These are phyloP conservation scores for Neodiprion virginianus DNA, from an alignment of 1,140 invertebrate genomes.

Conservation along the genomic window DNA sequence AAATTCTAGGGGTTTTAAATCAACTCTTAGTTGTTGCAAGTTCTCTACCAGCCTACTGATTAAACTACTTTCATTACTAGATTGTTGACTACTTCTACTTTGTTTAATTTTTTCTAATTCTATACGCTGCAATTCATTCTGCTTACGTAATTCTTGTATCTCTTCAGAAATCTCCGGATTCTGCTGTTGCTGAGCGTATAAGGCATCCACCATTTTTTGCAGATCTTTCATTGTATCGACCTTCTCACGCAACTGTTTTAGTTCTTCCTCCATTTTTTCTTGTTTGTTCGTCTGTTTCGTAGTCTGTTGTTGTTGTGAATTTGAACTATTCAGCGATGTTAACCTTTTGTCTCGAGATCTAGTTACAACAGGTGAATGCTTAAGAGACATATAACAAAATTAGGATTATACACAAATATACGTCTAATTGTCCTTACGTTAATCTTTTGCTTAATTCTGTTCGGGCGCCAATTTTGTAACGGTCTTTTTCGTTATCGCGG, in stretches of 20 bases:
- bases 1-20: background rate
- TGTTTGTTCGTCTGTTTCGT: background rate
- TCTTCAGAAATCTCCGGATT: background rate
- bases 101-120: too few relatives aligned
- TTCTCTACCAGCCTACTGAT: too few relatives aligned
- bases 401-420: background rate
- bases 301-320: background rate
- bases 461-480: conserved; percentile 6
- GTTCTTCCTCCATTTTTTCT: background rate
- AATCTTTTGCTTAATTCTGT: background rate
- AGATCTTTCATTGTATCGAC: background rate
- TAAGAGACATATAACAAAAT: background rate
- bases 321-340: background rate
- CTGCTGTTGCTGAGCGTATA: background rate
- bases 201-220: background rate
- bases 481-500: background rate
- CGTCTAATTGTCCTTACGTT: background rate
- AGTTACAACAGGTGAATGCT: background rate
- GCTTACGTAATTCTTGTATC: too few relatives aligned
- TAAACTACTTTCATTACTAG: too few relatives aligned
- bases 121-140: too few relatives aligned
- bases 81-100: too few relatives aligned
- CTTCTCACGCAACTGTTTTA: conserved; percentile 1
- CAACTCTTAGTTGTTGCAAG: too few relatives aligned
- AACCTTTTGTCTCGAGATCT: background rate